A percentile compares a stretch with the other conserved stretches of the same genome.
Conservation (phyloP, 2,888 invertebrate species). For the Drosophila neonasuta region DNA sequence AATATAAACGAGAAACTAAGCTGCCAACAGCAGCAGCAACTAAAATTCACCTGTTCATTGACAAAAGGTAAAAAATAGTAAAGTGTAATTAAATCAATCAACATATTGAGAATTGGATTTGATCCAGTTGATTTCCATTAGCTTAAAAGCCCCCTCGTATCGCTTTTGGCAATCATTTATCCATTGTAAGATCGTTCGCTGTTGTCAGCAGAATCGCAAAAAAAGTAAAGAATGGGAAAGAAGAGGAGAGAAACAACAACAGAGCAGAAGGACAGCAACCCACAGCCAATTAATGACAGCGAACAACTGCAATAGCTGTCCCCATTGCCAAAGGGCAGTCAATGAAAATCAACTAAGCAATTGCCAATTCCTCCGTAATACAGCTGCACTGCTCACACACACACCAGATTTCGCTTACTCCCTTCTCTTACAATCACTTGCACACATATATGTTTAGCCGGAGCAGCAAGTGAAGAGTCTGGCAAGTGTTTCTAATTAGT, state of each 20-base stretch:
- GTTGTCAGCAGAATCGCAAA: constrained; percentile 38
- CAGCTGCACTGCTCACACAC: constrained; percentile 11
- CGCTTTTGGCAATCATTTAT: constrained; percentile 31
- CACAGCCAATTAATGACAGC: constrained; percentile 73
- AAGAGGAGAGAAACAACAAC: constrained; percentile 35
- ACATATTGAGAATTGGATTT: neutral
- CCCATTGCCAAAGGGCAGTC: constrained; percentile 66
- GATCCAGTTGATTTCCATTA: constrained; percentile 33
- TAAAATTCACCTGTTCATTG: neutral
- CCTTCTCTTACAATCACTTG: neutral
- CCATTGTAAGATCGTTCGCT: constrained; percentile 44
- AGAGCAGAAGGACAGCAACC: constrained; percentile 14
- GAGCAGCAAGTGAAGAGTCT: constrained; percentile 33
- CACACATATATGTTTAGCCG: constrained; percentile 7
- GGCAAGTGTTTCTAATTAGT: constrained; percentile 71
- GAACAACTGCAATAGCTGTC: constrained; percentile 67
- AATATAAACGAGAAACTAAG: constrained; percentile 9
- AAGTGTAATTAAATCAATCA: constrained; percentile 6
- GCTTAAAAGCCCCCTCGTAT: constrained; percentile 24
- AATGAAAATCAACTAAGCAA: constrained; percentile 76
- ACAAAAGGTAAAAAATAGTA: neutral
- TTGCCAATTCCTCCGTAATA: constrained; percentile 54
- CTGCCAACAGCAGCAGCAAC: constrained; percentile 1
- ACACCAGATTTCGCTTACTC: neutral
- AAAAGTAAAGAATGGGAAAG: constrained; percentile 1